Base-by-base conservation (phyloP, 2,888 invertebrate genomes). In the Tachina lurida region DNA sequence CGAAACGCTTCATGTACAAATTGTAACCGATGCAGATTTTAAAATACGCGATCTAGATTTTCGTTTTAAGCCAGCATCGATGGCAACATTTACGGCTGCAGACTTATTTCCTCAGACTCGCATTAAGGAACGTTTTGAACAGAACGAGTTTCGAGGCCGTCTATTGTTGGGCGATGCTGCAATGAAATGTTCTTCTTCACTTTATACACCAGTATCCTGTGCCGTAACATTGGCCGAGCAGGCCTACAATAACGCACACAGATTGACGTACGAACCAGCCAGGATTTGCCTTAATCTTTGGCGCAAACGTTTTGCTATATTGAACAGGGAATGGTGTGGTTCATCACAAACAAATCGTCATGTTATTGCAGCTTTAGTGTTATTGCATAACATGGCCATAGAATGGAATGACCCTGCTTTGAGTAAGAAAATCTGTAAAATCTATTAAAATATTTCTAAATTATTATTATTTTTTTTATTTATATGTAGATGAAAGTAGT, bases 131-230 rank as follows among this genome's bases (percentile, higher is more conserved):
- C 89, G 91, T 3, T 91, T 91, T 9, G 91, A 91, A 17, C 91
- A 91, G 63, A 91, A 91, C 83, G 91, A 91, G 77, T 91, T 91
- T 74, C 91, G 91, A 22, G 91, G 91, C 1, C 90, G 91, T 5
- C 88, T 91, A 39, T 83, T 91, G 10, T 75, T 91, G n/a, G 91
- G 90, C 1, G 89, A 89, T 70, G 88, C 88, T 39, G 87, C 86
- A 0, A 87, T 90, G 22, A 86, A 88, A 0, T 90, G 91, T 19
- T 89, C 90, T 2, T 84, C 89, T 1, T 89, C 88, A 52, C 88
- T 91, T 7, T 90, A 89, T 41, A 91, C 91, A 5, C 90, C 91
- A 0, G 89, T 91, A 7, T 81, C 82, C 41, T 87, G 85, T 63
- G 88, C 90, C 0, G 81, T 78, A 19, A 84, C 74, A 3, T 87